These are phyloP conservation scores for Cyanoliseus patagonus DNA, from an alignment of 2,113 vertebrate genomes.

Conservation along the genomic window DNA sequence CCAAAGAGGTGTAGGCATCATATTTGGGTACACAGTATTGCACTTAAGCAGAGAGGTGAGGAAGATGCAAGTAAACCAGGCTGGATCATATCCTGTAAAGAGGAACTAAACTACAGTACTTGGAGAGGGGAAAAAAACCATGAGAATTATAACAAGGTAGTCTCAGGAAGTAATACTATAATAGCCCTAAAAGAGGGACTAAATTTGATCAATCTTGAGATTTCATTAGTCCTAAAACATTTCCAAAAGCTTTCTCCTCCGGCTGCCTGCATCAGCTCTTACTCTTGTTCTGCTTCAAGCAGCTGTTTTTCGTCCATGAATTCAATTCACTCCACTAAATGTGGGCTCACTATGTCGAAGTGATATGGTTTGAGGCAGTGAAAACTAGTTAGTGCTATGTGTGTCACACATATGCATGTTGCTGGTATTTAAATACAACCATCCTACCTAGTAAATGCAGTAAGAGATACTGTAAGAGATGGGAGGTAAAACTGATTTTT, in stretches of 20 bases:
- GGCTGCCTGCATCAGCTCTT: background rate
- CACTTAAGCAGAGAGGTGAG: background rate
- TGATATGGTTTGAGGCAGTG: background rate
- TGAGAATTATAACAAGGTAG: background rate
- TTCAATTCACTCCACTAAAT: background rate
- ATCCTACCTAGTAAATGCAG: background rate
- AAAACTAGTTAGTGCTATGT: background rate
- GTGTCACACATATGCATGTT: background rate
- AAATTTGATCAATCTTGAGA: background rate
- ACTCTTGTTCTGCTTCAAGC: background rate
- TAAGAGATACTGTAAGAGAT: background rate
- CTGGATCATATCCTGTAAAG: background rate
- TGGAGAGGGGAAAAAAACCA: background rate
- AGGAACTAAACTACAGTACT: background rate
- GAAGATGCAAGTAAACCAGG: background rate
- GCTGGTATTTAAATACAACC: background rate
- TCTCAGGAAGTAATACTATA: background rate
- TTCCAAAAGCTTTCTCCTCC: background rate
- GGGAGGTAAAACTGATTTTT: background rate
- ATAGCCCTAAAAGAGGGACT: background rate
- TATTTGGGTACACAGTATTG: background rate
- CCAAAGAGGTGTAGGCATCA: background rate
- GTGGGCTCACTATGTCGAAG: background rate
- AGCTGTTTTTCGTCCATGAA: constrained; percentile 2
- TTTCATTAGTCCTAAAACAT: background rate